phyloP scores from a whole-genome alignment of 2,888 invertebrate genomes.

The Pyralis farinalis region DNA sequence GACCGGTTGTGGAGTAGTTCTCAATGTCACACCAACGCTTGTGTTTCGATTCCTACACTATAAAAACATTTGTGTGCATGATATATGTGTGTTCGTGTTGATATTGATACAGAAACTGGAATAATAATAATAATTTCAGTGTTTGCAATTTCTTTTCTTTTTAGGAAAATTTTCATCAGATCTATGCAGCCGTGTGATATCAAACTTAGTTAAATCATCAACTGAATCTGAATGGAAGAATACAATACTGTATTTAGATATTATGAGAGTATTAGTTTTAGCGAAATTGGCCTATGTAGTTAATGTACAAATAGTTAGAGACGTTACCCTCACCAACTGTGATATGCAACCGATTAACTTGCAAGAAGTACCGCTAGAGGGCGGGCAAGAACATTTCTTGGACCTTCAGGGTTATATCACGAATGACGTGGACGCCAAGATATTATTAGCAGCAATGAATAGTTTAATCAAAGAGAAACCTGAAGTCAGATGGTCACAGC shows the following conservation, averaged over 20 bases:
- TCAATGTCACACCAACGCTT: too few species aligned
- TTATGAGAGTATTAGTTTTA: slow-evolving; percentile 56
- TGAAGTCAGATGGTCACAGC: slow-evolving; percentile 85
- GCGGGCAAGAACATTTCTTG: slow-evolving; percentile 49
- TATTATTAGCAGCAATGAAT: slow-evolving; percentile 83
- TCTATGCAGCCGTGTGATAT: slow-evolving; percentile 50
- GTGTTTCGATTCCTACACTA: too few species aligned
- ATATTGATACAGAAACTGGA: too few species aligned
- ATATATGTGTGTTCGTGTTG: too few species aligned
- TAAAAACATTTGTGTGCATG: too few species aligned
- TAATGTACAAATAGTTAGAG: slow-evolving; percentile 72
- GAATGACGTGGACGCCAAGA: slow-evolving; percentile 78
- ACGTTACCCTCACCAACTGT: slow-evolving; percentile 52
- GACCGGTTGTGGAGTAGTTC: too few species aligned
- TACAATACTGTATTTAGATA: slow-evolving; percentile 57
- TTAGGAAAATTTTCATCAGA: slow-evolving; percentile 67
- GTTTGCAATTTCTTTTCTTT: slow-evolving; percentile 31
- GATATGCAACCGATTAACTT: slow-evolving; percentile 58
- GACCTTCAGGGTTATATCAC: slow-evolving; percentile 82
- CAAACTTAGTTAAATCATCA: slow-evolving; percentile 55
- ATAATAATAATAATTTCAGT: too few species aligned
- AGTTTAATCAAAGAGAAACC: slow-evolving; percentile 79
- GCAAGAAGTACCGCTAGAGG: slow-evolving; percentile 56
- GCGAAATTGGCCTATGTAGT: slow-evolving; percentile 62
- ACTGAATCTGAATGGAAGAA: slow-evolving; percentile 60